Base-by-base conservation (phyloP, 2,797 vertebrate genomes). In the Salarias fasciatus region DNA sequence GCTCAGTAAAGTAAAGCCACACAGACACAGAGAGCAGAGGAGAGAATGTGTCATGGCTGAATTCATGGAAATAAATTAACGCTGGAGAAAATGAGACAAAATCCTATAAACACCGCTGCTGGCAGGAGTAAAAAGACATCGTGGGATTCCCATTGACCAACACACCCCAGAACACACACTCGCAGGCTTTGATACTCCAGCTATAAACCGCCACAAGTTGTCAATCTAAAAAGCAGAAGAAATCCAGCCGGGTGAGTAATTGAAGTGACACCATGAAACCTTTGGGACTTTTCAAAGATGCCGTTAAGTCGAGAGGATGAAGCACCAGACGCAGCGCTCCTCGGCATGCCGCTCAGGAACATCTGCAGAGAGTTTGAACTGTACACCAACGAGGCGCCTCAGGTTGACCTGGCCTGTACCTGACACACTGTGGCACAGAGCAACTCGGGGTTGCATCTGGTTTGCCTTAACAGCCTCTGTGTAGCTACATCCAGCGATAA, bases 51-150 rank as follows among this genome's bases (percentile, higher is more conserved):
- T 91, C 89, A 91, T 85, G 82, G 84, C 83, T 84, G 85, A 71
- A 72, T 88, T 86, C 83, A 86, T 90, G 86, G 91, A 91, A 92
- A 92, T 80, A 86, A 86, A 90, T 92, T 91, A 90, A 88, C 85
- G 76, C 88, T 85, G 88, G 87, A 87, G 90, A 91, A 87, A 90
- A 90, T 86, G 86, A 91, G 87, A 80, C 82, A 84, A 89, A 88
- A 88, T 89, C 83, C 88, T 81, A 88, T 90, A 91, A 92, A 92
- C 89, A 87, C 84, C 77, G 80, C 68, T 69, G 68, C 88, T 92
- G 90, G 90, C 87, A 77, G 11, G 70, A 74, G 80, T 82, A 87
- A 73, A 92, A 90, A 89, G 87, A 72, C 79, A 70, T 62, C 50
- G 41, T 74, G 72, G 77, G 84, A 87, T 84, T 88, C 83, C 70